phyloP scores from a whole-genome alignment of 1,140 invertebrate genomes.

The Asbolus verrucosus region DNA sequence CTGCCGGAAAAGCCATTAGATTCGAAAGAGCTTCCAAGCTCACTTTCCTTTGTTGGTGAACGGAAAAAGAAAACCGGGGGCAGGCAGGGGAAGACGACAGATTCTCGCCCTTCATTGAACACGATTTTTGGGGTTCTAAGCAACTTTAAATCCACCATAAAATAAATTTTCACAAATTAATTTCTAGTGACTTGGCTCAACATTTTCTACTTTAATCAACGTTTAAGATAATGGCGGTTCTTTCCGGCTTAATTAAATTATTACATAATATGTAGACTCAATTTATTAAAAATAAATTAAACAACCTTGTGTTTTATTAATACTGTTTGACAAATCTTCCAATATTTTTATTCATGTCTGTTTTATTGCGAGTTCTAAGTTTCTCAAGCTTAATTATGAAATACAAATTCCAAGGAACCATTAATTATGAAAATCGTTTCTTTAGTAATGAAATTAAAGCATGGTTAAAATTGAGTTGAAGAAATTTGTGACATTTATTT shows the following conservation, averaged over 20 bases:
- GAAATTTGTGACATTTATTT: too few relatives aligned
- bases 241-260: conserved; percentile 25
- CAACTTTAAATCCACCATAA: conserved; percentile 31
- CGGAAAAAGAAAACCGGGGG: conserved; percentile 25
- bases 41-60: conserved; percentile 22
- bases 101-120: conserved; percentile 34
- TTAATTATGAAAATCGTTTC: too few relatives aligned
- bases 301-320: too few relatives aligned
- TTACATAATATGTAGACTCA: neutral
- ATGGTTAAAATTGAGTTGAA: too few relatives aligned
- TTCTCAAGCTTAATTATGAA: too few relatives aligned
- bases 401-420: too few relatives aligned
- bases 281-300: neutral
- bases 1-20: conserved; percentile 32
- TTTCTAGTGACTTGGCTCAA: conserved; percentile 29
- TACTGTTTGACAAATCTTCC: too few relatives aligned
- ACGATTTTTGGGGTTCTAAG: conserved; percentile 26
- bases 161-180: conserved; percentile 37
- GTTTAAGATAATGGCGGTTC: conserved; percentile 27
- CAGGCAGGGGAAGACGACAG: conserved; percentile 13
- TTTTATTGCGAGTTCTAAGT: too few relatives aligned
- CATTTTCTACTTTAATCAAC: conserved; percentile 19
- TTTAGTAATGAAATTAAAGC: too few relatives aligned
- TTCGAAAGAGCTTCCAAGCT: conserved; percentile 3
- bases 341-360: too few relatives aligned